A percentile compares a stretch with the other conserved stretches of the same genome.
These are phyloP conservation scores for Callosobruchus maculatus DNA, from an alignment of 2,888 invertebrate genomes.

Conservation along the genomic window DNA sequence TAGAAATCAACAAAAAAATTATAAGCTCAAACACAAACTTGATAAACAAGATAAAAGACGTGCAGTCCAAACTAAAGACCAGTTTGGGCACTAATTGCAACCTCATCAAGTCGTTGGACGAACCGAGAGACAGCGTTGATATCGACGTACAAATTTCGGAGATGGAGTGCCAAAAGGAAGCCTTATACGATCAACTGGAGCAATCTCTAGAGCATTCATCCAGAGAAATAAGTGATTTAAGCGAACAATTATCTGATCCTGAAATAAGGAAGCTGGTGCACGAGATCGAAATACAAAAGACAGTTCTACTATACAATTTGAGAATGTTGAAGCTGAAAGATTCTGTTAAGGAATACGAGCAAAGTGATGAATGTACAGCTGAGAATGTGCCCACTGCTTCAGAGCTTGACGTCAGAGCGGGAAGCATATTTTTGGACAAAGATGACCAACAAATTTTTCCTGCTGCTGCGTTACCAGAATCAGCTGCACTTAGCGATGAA, in stretches of 20 bases:
- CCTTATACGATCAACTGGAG: constrained; percentile 22
- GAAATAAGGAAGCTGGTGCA: constrained; percentile 25
- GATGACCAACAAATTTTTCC: not conserved
- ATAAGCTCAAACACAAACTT: constrained; percentile 13
- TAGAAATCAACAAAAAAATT: constrained; percentile 7
- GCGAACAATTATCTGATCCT: constrained; percentile 19
- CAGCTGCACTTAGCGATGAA: constrained; percentile 7
- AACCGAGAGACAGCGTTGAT: constrained; percentile 12
- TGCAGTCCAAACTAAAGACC: constrained; percentile 9
- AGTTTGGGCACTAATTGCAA: constrained; percentile 3
- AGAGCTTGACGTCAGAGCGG: constrained; percentile 1
- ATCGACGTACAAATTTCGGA: constrained; percentile 21
- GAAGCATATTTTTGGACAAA: not conserved
- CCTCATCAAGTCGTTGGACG: constrained; percentile 3
- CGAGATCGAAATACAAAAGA: constrained; percentile 29
- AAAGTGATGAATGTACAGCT: not conserved
- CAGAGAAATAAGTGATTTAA: constrained; percentile 20
- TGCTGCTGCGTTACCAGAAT: not conserved
- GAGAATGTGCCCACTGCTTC: constrained; percentile 4
- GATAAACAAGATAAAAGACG: constrained; percentile 9
- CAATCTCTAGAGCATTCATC: constrained; percentile 19
- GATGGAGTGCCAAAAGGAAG: constrained; percentile 22
- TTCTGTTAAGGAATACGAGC: not conserved
- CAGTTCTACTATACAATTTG: constrained; percentile 24
- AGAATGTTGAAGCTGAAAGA: constrained; percentile 16